Evolutionary conservation across 1,140 invertebrate genomes (phyloP).

Genomic region (Heliconius congener): DNA sequence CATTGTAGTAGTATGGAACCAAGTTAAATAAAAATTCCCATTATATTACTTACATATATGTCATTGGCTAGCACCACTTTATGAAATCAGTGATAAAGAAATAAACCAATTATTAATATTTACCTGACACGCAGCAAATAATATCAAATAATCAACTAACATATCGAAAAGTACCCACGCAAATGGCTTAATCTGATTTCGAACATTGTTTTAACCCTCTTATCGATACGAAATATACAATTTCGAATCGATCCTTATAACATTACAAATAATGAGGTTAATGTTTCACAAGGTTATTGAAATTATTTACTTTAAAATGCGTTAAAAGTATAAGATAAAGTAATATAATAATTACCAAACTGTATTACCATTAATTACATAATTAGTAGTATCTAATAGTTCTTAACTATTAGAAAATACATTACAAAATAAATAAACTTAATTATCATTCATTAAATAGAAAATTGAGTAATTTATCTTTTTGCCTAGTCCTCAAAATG

Average conservation of each 20-base stretch:
- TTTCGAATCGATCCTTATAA: neutral
- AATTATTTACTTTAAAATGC: neutral
- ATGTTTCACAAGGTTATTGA: slow-evolving; percentile 11
- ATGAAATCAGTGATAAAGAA: neutral
- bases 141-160: neutral
- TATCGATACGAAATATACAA: slow-evolving; percentile 6
- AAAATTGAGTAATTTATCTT: too few species aligned
- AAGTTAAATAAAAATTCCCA: too few species aligned
- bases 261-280: slow-evolving; percentile 7
- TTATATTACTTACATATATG: too few species aligned
- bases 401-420: too few species aligned
- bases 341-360: neutral
- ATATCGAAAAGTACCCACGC: slow-evolving; percentile 1
- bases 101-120: neutral
- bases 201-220: slow-evolving; percentile 4
- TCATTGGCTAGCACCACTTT: too few species aligned
- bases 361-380: too few species aligned
- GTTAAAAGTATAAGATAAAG: neutral
- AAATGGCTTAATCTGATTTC: slow-evolving; percentile 7
- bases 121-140: slow-evolving; percentile 12
- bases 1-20: too few species aligned
- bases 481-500: too few species aligned
- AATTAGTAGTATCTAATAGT: too few species aligned
- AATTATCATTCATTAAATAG: too few species aligned
- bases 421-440: too few species aligned